Evolutionary conservation across 2,113 vertebrate species (phyloP), one percentile per base, ranked within the genome.

Genomic region (Oriolus oriolus): DNA sequence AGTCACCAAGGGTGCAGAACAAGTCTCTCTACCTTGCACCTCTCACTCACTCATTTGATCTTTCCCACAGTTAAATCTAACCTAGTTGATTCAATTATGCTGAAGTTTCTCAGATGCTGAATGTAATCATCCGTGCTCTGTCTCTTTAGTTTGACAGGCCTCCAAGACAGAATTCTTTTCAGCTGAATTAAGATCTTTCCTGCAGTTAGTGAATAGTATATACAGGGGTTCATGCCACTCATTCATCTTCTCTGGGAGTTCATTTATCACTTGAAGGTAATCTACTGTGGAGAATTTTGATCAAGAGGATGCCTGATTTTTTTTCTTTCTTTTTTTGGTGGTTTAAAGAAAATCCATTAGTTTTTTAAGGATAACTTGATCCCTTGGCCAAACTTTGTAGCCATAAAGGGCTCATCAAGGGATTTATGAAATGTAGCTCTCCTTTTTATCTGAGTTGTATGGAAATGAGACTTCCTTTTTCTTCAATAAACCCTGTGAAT

Each of bases 251-350:
- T 69, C 74, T 15, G 4, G 77, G 76, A 91, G 84, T 95, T 96
- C 91, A 96, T 96, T 94, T 96, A 95, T 96, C 95, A 96, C 74
- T 89, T 4, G 14, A 90, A 91, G 81, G 74, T 95, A 95, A 97
- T 96, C 92, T 96, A 76, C 87, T 97, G 94, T 87, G 92, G 81
- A 95, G 89, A 89, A 95, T 94, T 96, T 92, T 95, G 91, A 96
- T 87, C 92, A 93, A 91, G 91, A 85, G 59, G 54, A 61, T 60
- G 66, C 42, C 45, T 70, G 84, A 6, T 37, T 57, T 61, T 89
- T 47, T 35, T 50, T 49, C 4, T 17, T 26, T 45, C 13, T 47
- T 56, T 45, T 44, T 44, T 27, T 65, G 6, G 26, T 87, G 13
- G 9, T 50, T 84, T 84, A 85, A 77, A 94, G 39, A 89, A 92